Base-by-base conservation (phyloP, 1,140 invertebrate genomes). In the Zaprionus kolodkinae region DNA sequence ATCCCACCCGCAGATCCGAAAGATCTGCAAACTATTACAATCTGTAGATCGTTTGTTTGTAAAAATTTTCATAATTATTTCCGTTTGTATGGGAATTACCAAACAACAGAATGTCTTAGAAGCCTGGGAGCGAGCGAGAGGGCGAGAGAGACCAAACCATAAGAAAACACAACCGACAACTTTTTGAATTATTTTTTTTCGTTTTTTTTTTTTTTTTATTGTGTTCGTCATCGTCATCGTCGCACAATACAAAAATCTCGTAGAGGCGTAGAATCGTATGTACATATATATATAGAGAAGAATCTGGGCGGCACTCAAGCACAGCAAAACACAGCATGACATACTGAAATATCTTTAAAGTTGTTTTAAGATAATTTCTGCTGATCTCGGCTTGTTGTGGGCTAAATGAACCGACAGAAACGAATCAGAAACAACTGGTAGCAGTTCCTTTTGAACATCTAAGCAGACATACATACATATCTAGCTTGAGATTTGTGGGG, bases 11-110 rank as follows among this genome's bases (percentile, higher is more conserved):
- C 45, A n/a, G 6, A 21, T 1, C 45, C 15, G 9, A 25, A 11
- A 25, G 59, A 21, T 61, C 59, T 25, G 36, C 59, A 61, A 43
- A 63, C 30, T 33, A 36, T 15, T 33, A 40, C 15, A 48, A 35
- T 40, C 48, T 50, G 59, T 55, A 11, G 40, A 71, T 78, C 76
- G 40, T 50, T 50, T 9, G 76, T 69, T 79, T 83, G 56, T 52
- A 72, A 66, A 54, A 68, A 54, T 72, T 79, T 79, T 74, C 54
- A 57, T 86, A 88, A 88, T 87, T 88, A 83, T 79, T 87, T 87
- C 84, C 83, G 80, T 71, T 87, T 72, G 72, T 77, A 79, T 83
- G 84, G 55, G 72, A 86, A 63, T 68, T 43, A 59, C 35, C 48
- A 21, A 61, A 55, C 38, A 61, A 66, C 36, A 66, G 54, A 66